Conservation (phyloP, 2,888 invertebrate genomes). For the Subacronicta megacephala region DNA sequence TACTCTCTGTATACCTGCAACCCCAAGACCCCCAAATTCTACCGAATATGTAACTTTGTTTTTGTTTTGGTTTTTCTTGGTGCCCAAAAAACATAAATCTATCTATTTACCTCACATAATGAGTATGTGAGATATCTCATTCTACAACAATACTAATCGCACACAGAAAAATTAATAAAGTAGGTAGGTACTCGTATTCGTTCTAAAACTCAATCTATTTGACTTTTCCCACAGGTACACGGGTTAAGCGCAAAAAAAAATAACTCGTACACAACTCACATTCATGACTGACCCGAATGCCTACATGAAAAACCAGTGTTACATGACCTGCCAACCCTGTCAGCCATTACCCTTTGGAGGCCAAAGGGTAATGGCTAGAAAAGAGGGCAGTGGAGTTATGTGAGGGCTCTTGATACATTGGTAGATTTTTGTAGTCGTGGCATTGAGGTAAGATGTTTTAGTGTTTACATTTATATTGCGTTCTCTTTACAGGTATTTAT, state of each 20-base stretch:
- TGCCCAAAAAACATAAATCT: no score
- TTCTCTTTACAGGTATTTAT: no score
- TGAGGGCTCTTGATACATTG: constrained; percentile 57
- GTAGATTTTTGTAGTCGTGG: constrained; percentile 59
- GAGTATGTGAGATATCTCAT: no score
- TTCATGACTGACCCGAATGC: constrained; percentile 74
- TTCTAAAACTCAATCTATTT: constrained; percentile 64
- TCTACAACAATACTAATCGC: constrained; percentile 21
- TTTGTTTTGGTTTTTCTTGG: no score
- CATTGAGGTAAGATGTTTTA: constrained; percentile 40
- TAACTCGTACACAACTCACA: constrained; percentile 64
- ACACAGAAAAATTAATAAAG: constrained; percentile 8
- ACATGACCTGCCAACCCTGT: constrained; percentile 48
- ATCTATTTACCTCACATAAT: no score
- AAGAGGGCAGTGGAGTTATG: constrained; percentile 44
- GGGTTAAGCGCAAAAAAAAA: constrained; percentile 59
- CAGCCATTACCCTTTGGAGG: no score
- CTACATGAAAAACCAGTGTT: constrained; percentile 64
- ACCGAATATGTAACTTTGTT: no score
- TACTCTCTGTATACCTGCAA: no score
- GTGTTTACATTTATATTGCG: constrained; percentile 9
- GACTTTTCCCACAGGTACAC: constrained; percentile 61
- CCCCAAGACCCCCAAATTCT: no score
- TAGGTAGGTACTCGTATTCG: constrained; percentile 26
- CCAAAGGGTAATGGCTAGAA: constrained; percentile 30